A percentile compares a stretch with the other conserved stretches of the same genome.
Evolutionary conservation across 2,113 vertebrate genomes (phyloP).

Genomic region (Melanerpes aurifrons): DNA sequence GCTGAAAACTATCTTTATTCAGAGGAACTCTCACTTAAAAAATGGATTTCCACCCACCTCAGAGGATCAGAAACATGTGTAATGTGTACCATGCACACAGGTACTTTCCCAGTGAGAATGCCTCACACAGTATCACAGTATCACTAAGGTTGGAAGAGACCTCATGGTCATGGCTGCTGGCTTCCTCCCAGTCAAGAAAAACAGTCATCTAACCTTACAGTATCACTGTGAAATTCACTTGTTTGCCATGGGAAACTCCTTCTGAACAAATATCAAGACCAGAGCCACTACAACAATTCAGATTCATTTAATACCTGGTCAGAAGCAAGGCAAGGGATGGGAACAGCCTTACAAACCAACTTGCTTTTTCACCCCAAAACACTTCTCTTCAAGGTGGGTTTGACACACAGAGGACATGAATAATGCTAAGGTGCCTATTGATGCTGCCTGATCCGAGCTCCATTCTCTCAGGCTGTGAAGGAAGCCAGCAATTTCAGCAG

Average conservation of each 20-base stretch:
- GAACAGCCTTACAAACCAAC: background rate
- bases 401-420: background rate
- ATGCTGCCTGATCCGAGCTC: background rate
- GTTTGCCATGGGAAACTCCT: background rate
- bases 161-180: background rate
- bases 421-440: background rate
- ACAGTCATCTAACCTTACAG: background rate
- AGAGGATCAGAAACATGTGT: background rate
- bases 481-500: background rate
- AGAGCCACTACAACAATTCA: background rate
- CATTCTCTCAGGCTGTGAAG: background rate
- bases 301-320: background rate
- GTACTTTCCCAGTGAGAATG: background rate
- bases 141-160: no score
- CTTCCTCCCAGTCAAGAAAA: background rate
- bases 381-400: background rate
- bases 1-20: background rate
- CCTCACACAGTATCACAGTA: background rate
- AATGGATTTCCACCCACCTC: rapidly evolving
- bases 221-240: background rate
- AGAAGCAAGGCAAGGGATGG: background rate
- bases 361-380: background rate
- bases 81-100: background rate
- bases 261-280: background rate
- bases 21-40: background rate